phyloP scores from a whole-genome alignment of 2,888 invertebrate species.

The Agrypnus murinus region DNA sequence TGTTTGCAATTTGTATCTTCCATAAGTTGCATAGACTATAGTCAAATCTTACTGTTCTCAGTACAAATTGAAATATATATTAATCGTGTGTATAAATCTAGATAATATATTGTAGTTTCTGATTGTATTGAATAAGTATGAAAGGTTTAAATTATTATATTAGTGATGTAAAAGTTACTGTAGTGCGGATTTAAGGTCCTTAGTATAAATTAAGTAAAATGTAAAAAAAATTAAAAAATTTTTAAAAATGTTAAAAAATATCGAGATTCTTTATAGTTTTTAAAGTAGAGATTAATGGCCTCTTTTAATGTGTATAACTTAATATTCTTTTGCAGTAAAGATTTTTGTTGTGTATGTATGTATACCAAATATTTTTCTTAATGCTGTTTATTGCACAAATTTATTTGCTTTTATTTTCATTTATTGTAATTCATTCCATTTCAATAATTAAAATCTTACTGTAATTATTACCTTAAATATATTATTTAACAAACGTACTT shows the following conservation, averaged over 20 bases:
- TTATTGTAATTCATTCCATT: conserved; percentile 33
- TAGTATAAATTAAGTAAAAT: conserved; percentile 35
- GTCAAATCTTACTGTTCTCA: conserved; percentile 20
- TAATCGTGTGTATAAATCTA: conserved; percentile 31
- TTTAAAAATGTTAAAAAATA: conserved; percentile 34
- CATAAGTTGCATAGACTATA: conserved; percentile 15
- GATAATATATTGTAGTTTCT: conserved; percentile 28
- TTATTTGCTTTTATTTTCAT: conserved; percentile 21
- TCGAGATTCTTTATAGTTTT: conserved; percentile 25
- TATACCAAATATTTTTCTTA: no score
- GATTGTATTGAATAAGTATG: conserved; percentile 41
- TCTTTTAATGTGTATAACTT: conserved; percentile 1
- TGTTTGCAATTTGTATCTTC: neutral
- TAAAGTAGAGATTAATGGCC: conserved; percentile 9
- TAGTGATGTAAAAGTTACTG: conserved; percentile 34
- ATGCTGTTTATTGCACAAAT: neutral
- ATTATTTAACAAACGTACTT: no score
- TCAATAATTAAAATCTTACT: conserved; percentile 26
- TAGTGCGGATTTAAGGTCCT: conserved; percentile 53
- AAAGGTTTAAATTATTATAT: conserved; percentile 44
- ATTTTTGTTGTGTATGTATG: conserved; percentile 4
- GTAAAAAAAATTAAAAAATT: conserved; percentile 49
- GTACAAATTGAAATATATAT: conserved; percentile 30
- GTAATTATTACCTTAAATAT: conserved; percentile 19
- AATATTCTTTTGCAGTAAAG: conserved; percentile 14